Evolutionary conservation across 1,140 invertebrate species (phyloP), one percentile per base, ranked within the genome.

Genomic region (Drepana arcuata): DNA sequence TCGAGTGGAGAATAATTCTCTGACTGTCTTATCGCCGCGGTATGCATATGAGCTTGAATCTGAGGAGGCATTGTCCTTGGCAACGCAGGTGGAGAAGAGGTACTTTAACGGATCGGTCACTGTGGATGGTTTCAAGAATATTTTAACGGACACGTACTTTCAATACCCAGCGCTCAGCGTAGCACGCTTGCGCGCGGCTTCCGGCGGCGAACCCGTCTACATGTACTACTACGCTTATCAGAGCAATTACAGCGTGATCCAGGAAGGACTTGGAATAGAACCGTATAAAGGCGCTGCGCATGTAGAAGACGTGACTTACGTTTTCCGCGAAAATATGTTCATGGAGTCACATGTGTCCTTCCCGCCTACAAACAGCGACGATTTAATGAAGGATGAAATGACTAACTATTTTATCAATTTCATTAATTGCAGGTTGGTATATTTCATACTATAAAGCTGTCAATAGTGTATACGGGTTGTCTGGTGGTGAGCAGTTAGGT

Each of bases 211-310:
- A 7, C 38, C 48, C 6, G 14, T 37, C 1, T 51, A 34, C 23
- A 23, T 51, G 10, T 41, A 46, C 14, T 34, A 41, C 25, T 51
- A 38, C n/a, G 16, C 42, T 2, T 51, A 51, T 11, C 16, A 30
- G 6, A 34, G 29, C 14, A 14, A 30, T 3, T 34, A 18, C 14
- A 48, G 23, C 24, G 7, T 21, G 7, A 3, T 48, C 2, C 35
- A 41, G 12, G 27, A 15, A 12, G 42, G 24, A n/a, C 16, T 34
- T 7, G 30, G 26, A 9, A n/a, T n/a, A n/a, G 9, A 29, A 6
- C 9, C 25, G 5, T 34, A 39, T 14, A 16, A 26, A 6, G 32
- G 36, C 6, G 24, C 21, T 12, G 18, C 31, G 14, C 42, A 46
- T 12, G 26, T 40, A 9, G 42, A 46, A 18, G 42, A 46, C 15